These are phyloP conservation scores for Mobula birostris DNA, from an alignment of 2,113 vertebrate species.

Conservation along the genomic window DNA sequence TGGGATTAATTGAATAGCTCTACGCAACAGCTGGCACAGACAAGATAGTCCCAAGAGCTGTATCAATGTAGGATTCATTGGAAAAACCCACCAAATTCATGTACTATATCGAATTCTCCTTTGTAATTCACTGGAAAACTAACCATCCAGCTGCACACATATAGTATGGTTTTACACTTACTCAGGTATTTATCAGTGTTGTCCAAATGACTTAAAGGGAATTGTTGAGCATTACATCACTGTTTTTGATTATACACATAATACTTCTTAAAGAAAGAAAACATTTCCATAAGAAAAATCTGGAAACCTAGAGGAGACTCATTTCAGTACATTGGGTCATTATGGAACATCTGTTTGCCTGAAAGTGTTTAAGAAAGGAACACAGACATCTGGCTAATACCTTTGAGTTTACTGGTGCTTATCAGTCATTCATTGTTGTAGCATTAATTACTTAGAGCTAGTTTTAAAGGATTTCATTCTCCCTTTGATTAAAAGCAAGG, in stretches of 20 bases:
- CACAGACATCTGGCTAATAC: background rate
- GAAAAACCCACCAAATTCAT: background rate
- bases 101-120: background rate
- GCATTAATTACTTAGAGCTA: background rate
- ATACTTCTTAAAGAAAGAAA: background rate
- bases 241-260: background rate
- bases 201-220: background rate
- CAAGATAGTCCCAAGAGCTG: background rate
- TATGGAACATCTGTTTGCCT: constrained; percentile 2
- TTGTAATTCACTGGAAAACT: background rate
- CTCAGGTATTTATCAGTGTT: background rate
- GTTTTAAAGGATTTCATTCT: background rate
- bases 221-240: background rate
- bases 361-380: background rate
- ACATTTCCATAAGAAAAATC: background rate
- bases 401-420: background rate
- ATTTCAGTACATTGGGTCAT: background rate
- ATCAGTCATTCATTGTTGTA: too few relatives aligned
- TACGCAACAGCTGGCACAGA: background rate
- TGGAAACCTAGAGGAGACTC: background rate
- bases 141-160: background rate
- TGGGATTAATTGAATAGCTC: background rate
- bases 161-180: background rate
- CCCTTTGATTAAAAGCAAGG: background rate
- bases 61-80: background rate